Percentiles rank a stretch among this genome's conserved stretches.
Evolutionary conservation across 1,140 invertebrate genomes (phyloP).

Genomic region (Penaeus indicus): DNA sequence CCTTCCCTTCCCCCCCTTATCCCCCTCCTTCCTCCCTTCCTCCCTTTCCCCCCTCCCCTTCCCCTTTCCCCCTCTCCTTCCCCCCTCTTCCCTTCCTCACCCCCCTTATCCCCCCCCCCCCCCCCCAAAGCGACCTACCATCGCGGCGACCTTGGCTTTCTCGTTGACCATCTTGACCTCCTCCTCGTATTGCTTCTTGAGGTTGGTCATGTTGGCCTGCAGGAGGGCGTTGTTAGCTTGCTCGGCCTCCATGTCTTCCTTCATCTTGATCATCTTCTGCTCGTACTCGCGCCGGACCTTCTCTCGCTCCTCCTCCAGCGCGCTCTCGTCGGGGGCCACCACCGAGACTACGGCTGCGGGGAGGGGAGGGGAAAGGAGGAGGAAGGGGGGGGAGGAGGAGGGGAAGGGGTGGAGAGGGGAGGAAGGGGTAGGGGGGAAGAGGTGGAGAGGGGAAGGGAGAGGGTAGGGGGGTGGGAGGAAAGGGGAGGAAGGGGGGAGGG

Average conservation of each 20-base stretch:
- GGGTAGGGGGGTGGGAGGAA: not conserved
- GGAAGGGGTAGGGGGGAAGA: not conserved
- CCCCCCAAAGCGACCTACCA: too few relatives aligned
- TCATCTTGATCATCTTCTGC: conserved; percentile 73
- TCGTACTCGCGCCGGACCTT: conserved; percentile 71
- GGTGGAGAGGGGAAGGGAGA: too few relatives aligned
- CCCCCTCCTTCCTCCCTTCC: conserved; percentile 38
- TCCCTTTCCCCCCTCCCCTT: too few relatives aligned
- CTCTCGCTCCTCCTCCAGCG: conserved; percentile 71
- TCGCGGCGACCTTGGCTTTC: conserved; percentile 51
- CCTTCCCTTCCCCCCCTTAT: not conserved
- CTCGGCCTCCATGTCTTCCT: conserved; percentile 75
- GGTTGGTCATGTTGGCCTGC: conserved; percentile 74
- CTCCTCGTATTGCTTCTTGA: conserved; percentile 75
- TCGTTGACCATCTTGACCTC: conserved; percentile 72
- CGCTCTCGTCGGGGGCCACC: conserved; percentile 64
- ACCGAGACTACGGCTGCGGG: conserved; percentile 41
- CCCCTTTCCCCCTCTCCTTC: too few relatives aligned
- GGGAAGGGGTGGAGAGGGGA: not conserved
- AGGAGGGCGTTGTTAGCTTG: conserved; percentile 75
- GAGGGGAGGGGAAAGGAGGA: not conserved
- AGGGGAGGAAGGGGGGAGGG: too few relatives aligned
- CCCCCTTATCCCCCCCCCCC: too few relatives aligned
- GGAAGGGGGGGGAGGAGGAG: not conserved
- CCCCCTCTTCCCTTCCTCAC: not conserved